phyloP scores from a whole-genome alignment of 2,797 vertebrate genomes.

The Etheostoma nigrum region DNA sequence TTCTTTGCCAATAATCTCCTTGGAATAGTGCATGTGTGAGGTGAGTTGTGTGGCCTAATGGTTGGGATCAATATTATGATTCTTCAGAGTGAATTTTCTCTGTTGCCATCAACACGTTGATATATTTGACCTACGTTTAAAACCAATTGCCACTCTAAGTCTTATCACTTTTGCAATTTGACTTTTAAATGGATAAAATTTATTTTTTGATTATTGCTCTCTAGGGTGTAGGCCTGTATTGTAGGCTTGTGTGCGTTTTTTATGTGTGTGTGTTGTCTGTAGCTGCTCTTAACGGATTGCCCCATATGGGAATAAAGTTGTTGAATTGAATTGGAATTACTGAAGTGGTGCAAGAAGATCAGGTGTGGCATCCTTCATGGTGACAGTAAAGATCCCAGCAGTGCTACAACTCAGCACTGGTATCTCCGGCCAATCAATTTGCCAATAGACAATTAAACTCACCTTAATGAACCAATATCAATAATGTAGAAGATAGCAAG shows the following conservation, averaged over 20 bases:
- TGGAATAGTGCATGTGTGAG: neutral
- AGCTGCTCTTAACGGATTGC: too few relatives aligned
- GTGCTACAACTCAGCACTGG: constrained; percentile 37
- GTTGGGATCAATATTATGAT: constrained; percentile 8
- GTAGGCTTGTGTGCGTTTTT: too few relatives aligned
- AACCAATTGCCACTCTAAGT: too few relatives aligned
- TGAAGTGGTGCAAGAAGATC: constrained; percentile 33
- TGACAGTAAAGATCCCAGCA: constrained; percentile 67
- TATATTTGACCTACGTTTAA: too few relatives aligned
- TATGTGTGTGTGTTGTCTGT: too few relatives aligned
- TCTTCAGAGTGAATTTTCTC: too few relatives aligned
- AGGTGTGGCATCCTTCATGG: constrained; percentile 60
- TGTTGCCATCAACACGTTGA: too few relatives aligned
- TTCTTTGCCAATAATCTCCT: neutral
- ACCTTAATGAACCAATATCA: constrained; percentile 68
- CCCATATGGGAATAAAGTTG: too few relatives aligned
- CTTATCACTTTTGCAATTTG: too few relatives aligned
- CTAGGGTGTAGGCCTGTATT: too few relatives aligned
- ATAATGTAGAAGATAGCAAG: constrained; percentile 59
- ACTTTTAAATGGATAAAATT: too few relatives aligned
- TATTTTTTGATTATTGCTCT: too few relatives aligned
- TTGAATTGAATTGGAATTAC: neutral
- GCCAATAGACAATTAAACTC: constrained; percentile 69
- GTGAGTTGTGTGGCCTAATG: constrained; percentile 6
- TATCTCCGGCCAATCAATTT: constrained; percentile 53